Conservation (phyloP, 2,113 vertebrate genomes). For the Coptodon rendalli region DNA sequence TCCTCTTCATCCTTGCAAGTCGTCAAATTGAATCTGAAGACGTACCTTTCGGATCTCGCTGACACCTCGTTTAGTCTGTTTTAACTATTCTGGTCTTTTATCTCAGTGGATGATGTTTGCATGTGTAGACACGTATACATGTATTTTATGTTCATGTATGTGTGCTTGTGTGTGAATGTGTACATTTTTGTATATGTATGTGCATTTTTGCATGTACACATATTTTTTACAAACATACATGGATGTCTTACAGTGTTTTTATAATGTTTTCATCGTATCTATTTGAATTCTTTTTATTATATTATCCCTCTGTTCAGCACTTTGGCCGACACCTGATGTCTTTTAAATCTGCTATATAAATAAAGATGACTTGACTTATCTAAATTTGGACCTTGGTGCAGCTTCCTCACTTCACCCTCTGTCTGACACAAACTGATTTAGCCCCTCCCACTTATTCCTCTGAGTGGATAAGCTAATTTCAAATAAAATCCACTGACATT, state of each 20-base stretch:
- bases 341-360: background rate
- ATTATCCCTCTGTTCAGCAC: background rate
- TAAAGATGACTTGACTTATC: rapidly evolving
- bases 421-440: background rate
- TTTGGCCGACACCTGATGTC: background rate
- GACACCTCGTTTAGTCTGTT: rapidly evolving
- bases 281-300: rapidly evolving
- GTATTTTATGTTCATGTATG: background rate
- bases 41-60: background rate
- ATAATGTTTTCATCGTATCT: background rate
- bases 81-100: background rate
- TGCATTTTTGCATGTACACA: background rate
- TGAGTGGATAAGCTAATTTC: background rate
- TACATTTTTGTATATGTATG: rapidly evolving
- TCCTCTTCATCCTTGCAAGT: background rate
- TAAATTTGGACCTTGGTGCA: background rate
- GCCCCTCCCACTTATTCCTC: background rate
- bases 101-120: background rate
- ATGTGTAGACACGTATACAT: background rate
- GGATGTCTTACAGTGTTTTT: background rate
- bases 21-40: background rate
- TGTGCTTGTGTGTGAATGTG: background rate
- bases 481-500: background rate
- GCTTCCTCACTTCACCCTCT: background rate
- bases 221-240: background rate